These are phyloP conservation scores for Sphenodon punctatus DNA, from an alignment of 2,797 vertebrate genomes.

Conservation along the genomic window DNA sequence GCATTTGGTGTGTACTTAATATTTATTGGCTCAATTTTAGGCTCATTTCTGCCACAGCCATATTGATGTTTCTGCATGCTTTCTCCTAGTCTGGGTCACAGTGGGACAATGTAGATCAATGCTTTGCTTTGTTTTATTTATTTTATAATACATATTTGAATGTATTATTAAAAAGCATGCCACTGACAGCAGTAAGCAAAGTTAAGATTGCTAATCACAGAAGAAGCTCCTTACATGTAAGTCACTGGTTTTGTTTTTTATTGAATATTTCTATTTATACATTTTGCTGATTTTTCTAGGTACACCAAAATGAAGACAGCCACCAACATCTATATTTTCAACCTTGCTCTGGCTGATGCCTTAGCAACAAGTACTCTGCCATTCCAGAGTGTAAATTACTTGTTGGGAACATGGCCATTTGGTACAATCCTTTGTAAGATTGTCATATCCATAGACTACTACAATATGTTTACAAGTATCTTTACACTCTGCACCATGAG, in stretches of 20 bases:
- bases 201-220: not conserved
- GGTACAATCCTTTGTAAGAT: conserved; percentile 94
- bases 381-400: conserved; percentile 98
- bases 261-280: conserved; percentile 15
- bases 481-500: conserved; percentile 99
- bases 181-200: too few relatives aligned
- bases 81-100: not conserved
- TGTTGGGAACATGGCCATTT: conserved; percentile 98
- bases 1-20: not conserved
- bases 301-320: conserved; percentile 99
- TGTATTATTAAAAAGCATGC: not conserved
- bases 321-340: conserved; percentile 99
- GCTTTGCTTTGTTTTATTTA: not conserved
- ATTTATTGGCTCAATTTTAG: not conserved
- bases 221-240: not conserved
- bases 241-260: not conserved
- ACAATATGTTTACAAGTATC: conserved; percentile 99
- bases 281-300: conserved; percentile 70
- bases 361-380: conserved; percentile 96
- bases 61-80: not conserved
- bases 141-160: not conserved
- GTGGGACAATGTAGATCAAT: not conserved
- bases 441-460: conserved; percentile 97
- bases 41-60: not conserved
- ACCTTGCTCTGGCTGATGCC: conserved; percentile 94